Evolutionary conservation across 2,797 vertebrate genomes (phyloP).

Genomic region (Ptychobarbus kaznakovi): DNA sequence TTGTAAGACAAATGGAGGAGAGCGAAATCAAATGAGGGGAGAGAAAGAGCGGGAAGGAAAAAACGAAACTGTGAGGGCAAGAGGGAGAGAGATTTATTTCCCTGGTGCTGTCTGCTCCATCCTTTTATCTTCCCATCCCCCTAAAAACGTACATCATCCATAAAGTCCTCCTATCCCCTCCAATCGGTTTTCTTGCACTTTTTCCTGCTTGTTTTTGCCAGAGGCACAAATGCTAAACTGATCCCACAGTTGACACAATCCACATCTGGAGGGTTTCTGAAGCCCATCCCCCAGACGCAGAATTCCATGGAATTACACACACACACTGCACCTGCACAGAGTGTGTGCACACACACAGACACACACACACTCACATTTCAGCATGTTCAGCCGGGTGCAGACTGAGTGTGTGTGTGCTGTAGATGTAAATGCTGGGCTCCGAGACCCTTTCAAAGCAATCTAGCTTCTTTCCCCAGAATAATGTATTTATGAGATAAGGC

Average conservation of each 20-base stretch:
- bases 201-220: slow-evolving; percentile 41
- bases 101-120: not conserved
- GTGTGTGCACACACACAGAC: slow-evolving; percentile 9
- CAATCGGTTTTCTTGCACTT: slow-evolving; percentile 22
- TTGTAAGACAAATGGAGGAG: slow-evolving; percentile 7
- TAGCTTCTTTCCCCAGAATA: too few species aligned
- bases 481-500: too few species aligned
- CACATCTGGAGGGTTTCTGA: slow-evolving; percentile 60
- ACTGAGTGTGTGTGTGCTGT: too few species aligned
- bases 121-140: slow-evolving; percentile 30
- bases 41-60: not conserved
- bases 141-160: not conserved
- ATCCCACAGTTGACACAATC: slow-evolving; percentile 46
- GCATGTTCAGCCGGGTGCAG: too few species aligned
- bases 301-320: slow-evolving; percentile 49
- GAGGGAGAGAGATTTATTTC: slow-evolving; percentile 29
- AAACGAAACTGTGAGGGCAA: not conserved
- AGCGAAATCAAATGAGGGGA: not conserved
- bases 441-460: too few species aligned
- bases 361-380: too few species aligned
- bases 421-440: too few species aligned
- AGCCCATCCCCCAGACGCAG: slow-evolving; percentile 52
- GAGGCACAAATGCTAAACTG: slow-evolving; percentile 41
- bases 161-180: slow-evolving; percentile 22
- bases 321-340: too few species aligned